Base-by-base conservation (phyloP, 2,888 invertebrate genomes). In the Tethea ocularis region DNA sequence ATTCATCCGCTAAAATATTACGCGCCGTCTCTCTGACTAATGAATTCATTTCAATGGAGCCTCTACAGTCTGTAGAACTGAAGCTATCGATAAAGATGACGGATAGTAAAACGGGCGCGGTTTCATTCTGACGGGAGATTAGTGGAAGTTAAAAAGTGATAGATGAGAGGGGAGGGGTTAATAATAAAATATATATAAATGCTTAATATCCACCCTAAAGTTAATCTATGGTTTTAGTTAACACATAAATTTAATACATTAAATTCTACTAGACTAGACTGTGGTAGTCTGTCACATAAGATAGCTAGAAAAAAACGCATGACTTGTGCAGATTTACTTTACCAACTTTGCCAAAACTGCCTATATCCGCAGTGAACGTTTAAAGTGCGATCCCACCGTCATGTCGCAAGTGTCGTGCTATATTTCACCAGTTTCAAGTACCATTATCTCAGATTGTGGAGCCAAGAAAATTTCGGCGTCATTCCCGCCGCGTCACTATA, bases 1-100 rank as follows among this genome's bases (percentile, higher is more conserved):
- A 87, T 88, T 89, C 86, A 88, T 79, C 69, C 71, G 78, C 80
- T 86, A 87, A 88, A 89, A 87, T 87, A 87, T 87, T 82, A 80
- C 81, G 68, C 68, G 68, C 72, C 77, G 72, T 77, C 77, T 82
- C 76, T 73, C 75, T 71, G 79, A 83, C 81, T 87, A 87, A 89
- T 87, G 87, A 89, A 86, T 87, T 84, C 83, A 82, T 84, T 87
- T 86, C 79, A 83, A 84, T 84, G 72, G 79, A 72, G 65, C 63
- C 69, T 74, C 67, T 66, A 72, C 71, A 71, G 68, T 72, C 67
- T 57, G 56, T 60, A 59, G 63, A 62, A 68, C 67, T 69, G 68
- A 61, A 63, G 71, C 69, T 63, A 65, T 72, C 68, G 71, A 75
- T 73, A 69, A 74, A 75, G 75, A 77, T 77, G 80, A 79, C 74